Evolutionary conservation across 2,113 vertebrate genomes (phyloP).

Genomic region (Emydura subglobosa): DNA sequence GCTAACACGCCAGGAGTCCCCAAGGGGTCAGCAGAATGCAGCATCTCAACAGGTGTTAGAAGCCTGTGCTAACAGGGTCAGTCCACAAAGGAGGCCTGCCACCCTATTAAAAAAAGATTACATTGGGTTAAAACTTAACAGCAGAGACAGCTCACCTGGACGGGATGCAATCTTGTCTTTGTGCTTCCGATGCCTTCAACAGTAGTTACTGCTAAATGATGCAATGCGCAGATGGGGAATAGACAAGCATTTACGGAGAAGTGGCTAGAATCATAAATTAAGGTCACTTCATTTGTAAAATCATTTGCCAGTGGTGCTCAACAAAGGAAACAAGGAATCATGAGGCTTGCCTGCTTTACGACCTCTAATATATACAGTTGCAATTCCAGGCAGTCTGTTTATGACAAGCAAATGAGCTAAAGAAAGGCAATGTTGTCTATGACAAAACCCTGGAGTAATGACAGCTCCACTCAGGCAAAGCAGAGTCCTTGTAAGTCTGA

Average conservation of each 20-base stretch:
- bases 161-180: slow-evolving; percentile 90
- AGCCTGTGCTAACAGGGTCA: background rate
- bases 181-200: slow-evolving; percentile 96
- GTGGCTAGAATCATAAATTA: slow-evolving; percentile 83
- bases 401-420: background rate
- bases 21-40: background rate
- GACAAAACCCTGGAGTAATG: background rate
- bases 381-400: background rate
- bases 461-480: background rate
- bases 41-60: background rate
- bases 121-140: background rate
- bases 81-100: background rate
- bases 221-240: slow-evolving; percentile 90
- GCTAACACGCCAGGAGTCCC: background rate
- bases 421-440: background rate
- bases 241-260: slow-evolving; percentile 91
- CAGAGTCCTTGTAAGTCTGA: background rate
- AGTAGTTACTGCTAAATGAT: slow-evolving; percentile 90
- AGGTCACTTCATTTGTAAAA: slow-evolving; percentile 63
- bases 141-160: slow-evolving; percentile 81
- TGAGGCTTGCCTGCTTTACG: background rate
- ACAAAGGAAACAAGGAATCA: background rate
- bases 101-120: background rate
- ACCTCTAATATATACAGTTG: background rate
- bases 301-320: background rate